A percentile compares a stretch with the other conserved stretches of the same genome.
Conservation (phyloP, 2,113 vertebrate genomes). For the Megaptera novaeangliae region DNA sequence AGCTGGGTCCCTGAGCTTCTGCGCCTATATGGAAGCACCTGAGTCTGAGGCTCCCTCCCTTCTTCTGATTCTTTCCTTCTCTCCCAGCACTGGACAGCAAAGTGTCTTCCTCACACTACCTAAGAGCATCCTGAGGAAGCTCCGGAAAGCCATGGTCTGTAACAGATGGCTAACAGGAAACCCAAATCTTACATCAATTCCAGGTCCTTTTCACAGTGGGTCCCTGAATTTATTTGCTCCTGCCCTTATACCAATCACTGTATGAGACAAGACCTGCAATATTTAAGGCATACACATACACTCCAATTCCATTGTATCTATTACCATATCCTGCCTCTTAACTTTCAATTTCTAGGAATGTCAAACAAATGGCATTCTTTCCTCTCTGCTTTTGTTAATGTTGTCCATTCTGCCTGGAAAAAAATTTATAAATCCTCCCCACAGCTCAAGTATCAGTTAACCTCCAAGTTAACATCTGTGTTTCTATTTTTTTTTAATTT, state of each 20-base stretch:
- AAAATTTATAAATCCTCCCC: neutral
- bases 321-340: neutral
- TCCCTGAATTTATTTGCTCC: neutral
- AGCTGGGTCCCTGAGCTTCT: neutral
- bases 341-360: neutral
- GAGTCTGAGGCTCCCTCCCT: neutral
- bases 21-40: neutral
- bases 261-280: neutral
- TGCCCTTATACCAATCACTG: neutral
- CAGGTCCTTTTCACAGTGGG: neutral
- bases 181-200: neutral
- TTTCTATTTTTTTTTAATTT: neutral
- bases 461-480: neutral
- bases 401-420: neutral
- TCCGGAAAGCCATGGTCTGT: neutral
- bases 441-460: neutral
- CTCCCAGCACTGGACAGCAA: neutral
- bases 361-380: neutral
- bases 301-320: neutral
- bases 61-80: neutral
- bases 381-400: neutral
- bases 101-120: neutral
- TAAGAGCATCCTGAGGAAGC: neutral
- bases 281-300: neutral
- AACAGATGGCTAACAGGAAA: neutral